Conservation (phyloP, 2,113 vertebrate species). For the Dromas ardeola region DNA sequence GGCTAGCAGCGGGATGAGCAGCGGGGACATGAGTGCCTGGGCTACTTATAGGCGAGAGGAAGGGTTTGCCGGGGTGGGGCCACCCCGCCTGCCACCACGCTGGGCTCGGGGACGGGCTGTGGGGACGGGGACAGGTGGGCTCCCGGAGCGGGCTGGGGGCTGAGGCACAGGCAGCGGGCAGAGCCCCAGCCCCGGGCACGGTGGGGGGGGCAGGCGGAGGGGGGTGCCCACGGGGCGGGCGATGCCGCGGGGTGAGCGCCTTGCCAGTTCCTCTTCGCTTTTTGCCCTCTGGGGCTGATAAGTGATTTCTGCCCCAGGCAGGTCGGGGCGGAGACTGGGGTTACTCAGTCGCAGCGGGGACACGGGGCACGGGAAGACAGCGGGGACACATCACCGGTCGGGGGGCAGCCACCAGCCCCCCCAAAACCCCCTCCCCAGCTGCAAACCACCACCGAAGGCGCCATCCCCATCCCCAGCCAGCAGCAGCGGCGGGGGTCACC, state of each 20-base stretch:
- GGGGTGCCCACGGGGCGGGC: fast-evolving
- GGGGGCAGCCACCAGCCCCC: not conserved
- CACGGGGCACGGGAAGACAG: fast-evolving
- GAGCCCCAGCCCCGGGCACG: fast-evolving
- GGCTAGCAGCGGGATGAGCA: not conserved
- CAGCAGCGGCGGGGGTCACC: not conserved
- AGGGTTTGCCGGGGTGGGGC: not conserved
- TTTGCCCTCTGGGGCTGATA: not conserved
- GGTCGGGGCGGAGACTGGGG: not conserved
- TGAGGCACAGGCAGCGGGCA: not conserved
- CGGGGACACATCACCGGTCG: fast-evolving
- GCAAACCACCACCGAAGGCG: not conserved
- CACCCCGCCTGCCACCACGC: too few relatives aligned
- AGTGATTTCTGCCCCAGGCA: not conserved
- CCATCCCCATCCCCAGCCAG: fast-evolving
- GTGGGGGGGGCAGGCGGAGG: not conserved
- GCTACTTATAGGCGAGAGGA: not conserved
- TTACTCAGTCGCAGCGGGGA: fast-evolving
- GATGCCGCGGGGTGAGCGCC: fast-evolving
- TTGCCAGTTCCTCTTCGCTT: not conserved
- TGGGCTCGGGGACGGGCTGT: fast-evolving
- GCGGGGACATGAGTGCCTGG: fast-evolving
- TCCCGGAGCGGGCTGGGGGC: too few relatives aligned
- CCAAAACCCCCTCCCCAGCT: not conserved
- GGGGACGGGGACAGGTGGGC: not conserved